phyloP scores from a whole-genome alignment of 1,140 invertebrate genomes.

The Trachelipus rathkii region DNA sequence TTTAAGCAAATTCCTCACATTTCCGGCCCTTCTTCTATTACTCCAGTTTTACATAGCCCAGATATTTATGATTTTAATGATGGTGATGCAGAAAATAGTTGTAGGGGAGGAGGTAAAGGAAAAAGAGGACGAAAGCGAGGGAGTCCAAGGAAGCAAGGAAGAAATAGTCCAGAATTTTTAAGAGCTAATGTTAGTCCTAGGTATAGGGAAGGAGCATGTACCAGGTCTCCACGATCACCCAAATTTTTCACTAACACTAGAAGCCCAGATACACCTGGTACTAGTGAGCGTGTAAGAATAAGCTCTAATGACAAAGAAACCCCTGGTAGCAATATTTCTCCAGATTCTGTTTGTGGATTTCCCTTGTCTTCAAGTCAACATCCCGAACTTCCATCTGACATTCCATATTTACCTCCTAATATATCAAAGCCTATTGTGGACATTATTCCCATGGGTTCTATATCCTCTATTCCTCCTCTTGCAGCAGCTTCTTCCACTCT shows the following conservation, averaged over 20 bases:
- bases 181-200: conserved; percentile 33
- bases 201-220: conserved; percentile 16
- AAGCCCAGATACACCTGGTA: conserved; percentile 25
- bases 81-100: conserved; percentile 33
- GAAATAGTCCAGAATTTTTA: conserved; percentile 28
- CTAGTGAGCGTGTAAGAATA: conserved; percentile 24
- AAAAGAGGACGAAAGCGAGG: conserved; percentile 41
- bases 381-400: not conserved
- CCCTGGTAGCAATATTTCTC: not conserved
- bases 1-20: conserved; percentile 27
- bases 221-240: conserved; percentile 35
- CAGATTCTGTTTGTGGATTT: not conserved
- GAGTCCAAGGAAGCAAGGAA: not conserved
- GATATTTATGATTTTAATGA: conserved; percentile 45
- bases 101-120: conserved; percentile 32
- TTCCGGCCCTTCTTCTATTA: conserved; percentile 32
- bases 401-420: not conserved
- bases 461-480: not conserved
- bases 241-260: conserved; percentile 38
- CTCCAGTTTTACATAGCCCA: conserved; percentile 32
- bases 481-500: not conserved
- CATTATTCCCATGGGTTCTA: not conserved
- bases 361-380: not conserved
- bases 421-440: not conserved
- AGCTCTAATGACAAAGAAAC: not conserved